These are phyloP conservation scores for Mythimna lalbum DNA, from an alignment of 2,888 invertebrate genomes.

Conservation along the genomic window DNA sequence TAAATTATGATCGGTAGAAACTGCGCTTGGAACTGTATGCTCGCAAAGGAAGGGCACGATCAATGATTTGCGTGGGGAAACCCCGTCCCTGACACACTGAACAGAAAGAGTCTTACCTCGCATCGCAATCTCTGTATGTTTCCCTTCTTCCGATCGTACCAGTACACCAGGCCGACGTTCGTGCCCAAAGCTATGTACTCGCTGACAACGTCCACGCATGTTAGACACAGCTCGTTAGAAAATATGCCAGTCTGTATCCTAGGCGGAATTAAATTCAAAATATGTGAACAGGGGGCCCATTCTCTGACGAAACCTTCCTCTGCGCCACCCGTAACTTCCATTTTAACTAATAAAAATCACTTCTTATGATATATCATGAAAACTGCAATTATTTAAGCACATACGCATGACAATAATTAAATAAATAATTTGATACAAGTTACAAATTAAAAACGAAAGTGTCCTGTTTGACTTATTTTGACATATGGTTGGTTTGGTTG, in stretches of 20 bases:
- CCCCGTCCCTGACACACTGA: constrained; percentile 36
- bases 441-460: constrained; percentile 60
- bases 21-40: too few species aligned
- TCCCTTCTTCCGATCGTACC: constrained; percentile 95
- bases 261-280: constrained; percentile 94
- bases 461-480: constrained; percentile 58
- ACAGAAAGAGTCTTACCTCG: constrained; percentile 91
- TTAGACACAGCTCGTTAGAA: constrained; percentile 93
- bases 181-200: constrained; percentile 96
- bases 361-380: constrained; percentile 21
- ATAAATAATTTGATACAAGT: constrained; percentile 45
- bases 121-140: constrained; percentile 94
- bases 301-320: constrained; percentile 92
- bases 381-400: constrained; percentile 36
- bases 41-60: neutral
- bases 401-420: constrained; percentile 56
- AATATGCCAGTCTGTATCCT: constrained; percentile 94
- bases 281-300: constrained; percentile 95
- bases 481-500: too few species aligned
- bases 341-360: constrained; percentile 59
- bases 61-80: constrained; percentile 25
- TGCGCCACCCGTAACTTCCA: constrained; percentile 85
- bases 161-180: constrained; percentile 96
- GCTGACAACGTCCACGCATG: constrained; percentile 95
- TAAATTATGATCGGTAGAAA: constrained; percentile 5